These are phyloP conservation scores for Tenualosa thibaudeaui DNA, from an alignment of 2,797 vertebrate genomes.

Conservation along the genomic window DNA sequence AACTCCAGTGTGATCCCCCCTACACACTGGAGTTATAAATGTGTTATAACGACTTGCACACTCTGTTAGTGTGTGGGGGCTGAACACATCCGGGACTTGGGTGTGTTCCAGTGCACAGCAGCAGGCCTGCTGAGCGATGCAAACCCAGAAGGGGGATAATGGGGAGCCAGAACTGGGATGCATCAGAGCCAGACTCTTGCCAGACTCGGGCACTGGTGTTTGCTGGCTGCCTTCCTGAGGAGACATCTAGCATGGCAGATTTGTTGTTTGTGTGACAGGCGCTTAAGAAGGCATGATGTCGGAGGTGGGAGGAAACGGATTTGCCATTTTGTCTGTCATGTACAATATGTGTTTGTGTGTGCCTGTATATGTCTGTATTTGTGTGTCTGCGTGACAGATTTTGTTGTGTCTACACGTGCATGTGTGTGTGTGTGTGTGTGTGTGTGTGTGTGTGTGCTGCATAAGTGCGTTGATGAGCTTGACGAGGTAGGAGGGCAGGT, in stretches of 20 bases:
- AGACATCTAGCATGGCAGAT: neutral
- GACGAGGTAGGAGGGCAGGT: constrained; percentile 48
- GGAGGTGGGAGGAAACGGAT: neutral
- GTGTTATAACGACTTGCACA: too few relatives aligned
- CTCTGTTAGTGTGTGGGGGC: too few relatives aligned
- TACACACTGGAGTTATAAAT: too few relatives aligned
- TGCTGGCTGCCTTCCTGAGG: neutral
- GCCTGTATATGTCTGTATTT: neutral
- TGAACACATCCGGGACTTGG: too few relatives aligned
- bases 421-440: neutral
- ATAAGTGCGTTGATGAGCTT: constrained; percentile 39
- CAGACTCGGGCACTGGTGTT: neutral
- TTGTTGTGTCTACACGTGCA: neutral
- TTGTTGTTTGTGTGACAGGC: neutral
- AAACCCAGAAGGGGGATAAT: neutral
- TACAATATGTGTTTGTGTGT: neutral
- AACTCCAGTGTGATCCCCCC: too few relatives aligned
- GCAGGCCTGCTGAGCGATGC: too few relatives aligned
- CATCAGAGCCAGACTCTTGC: neutral
- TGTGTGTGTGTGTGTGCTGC: neutral
- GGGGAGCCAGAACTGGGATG: neutral
- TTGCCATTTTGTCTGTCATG: too few relatives aligned
- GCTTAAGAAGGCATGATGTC: neutral
- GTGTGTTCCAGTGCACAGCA: too few relatives aligned
- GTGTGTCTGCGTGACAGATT: neutral